Base-by-base conservation (phyloP, 2,888 invertebrate genomes). In the Conchocele bisecta region DNA sequence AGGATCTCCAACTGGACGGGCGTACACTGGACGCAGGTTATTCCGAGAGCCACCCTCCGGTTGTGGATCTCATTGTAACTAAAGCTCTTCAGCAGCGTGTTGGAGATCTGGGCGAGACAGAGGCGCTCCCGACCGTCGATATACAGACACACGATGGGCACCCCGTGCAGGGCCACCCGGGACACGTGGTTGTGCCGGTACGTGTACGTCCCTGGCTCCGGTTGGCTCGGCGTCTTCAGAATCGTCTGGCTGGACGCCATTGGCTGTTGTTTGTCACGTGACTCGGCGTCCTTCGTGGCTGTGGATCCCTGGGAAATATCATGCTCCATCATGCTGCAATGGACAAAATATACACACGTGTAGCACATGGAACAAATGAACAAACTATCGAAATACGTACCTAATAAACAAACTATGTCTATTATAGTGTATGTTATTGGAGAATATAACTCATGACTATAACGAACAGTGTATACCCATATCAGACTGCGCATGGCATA, bases 1-100 rank as follows among this genome's bases (percentile, higher is more conserved):
- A 98, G 91, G 79, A 98, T 97, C 92, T 98, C 98, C 83, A 98
- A 91, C 91, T 98, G 98, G 0, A 98, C 98, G 0, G 98, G 98
- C 0, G 98, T 98, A 90, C 98, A 98, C 88, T 95, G 95, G 11
- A 95, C 95, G 88, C 95, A 96, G 1, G 95, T 95, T 84, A 94
- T 97, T 64, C 98, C 98, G 65, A 98, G 93, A 0, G 98, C 98
- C 0, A 98, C 98, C 0, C 90, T 79, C 9, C 89, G 93, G 92
- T 98, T 98, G 92, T 98, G 98, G 69, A 98, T 98, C 93, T 99
- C 98, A 92, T 99, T 98, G 93, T 98, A 99, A 82, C 97, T 98
- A 93, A 97, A 98, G 89, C 96, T 95, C 77, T 98, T 98, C 17
- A 98, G 93, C 3, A 98, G 93, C 0, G 98, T 98, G 92, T 97